Conservation (phyloP, 2,888 invertebrate species). For the Stenodema calcarata region DNA sequence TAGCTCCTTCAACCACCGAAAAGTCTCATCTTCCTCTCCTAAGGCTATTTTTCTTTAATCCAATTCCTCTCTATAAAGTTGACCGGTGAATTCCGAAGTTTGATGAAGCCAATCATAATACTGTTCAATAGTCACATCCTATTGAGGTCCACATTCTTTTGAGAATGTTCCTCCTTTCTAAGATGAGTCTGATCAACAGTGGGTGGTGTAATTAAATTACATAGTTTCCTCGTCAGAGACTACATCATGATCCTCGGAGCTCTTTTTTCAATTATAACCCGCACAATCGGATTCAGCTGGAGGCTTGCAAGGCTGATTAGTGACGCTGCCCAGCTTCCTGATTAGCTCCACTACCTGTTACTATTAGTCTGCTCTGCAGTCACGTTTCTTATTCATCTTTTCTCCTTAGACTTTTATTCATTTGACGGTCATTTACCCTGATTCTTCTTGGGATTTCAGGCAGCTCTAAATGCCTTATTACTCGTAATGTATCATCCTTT, state of each 20-base stretch:
- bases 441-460: neutral
- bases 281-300: conserved; percentile 12
- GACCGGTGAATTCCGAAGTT: neutral
- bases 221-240: neutral
- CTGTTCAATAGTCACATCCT: neutral
- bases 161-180: neutral
- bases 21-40: neutral
- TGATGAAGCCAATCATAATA: neutral
- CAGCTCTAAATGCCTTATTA: neutral
- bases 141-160: neutral
- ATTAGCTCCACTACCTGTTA: conserved; percentile 15
- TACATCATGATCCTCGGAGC: neutral
- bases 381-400: neutral
- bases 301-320: conserved; percentile 17
- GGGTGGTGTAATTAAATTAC: neutral
- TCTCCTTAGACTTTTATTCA: neutral
- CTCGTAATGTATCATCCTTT: neutral
- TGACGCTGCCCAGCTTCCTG: conserved; percentile 11
- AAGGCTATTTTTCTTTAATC: neutral
- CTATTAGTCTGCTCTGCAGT: neutral
- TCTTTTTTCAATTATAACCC: conserved; percentile 34
- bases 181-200: neutral
- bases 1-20: neutral
- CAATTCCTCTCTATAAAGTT: neutral
- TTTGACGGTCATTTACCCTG: conserved; percentile 16